Percentiles rank a stretch among this genome's conserved stretches.
phyloP scores from a whole-genome alignment of 2,113 vertebrate species.

The Scophthalmus maximus region DNA sequence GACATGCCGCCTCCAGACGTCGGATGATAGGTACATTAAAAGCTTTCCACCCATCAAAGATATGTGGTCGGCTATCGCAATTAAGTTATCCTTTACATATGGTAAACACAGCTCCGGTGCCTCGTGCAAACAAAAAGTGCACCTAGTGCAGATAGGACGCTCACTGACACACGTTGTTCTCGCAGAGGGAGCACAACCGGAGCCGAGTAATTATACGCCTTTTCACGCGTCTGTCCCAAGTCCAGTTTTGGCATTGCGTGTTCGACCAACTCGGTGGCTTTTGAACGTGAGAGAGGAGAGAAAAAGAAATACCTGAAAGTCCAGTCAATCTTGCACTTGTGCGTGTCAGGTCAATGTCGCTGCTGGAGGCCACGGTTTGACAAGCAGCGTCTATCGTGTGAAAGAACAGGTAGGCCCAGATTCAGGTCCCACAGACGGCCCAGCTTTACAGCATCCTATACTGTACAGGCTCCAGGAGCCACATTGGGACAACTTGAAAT shows the following conservation, averaged over 20 bases:
- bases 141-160: constrained; percentile 26
- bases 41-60: constrained; percentile 16
- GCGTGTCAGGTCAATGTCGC: constrained; percentile 48
- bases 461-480: constrained; percentile 16
- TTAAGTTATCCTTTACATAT: constrained; percentile 24
- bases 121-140: constrained; percentile 31
- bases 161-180: constrained; percentile 25
- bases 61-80: neutral
- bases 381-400: constrained; percentile 39
- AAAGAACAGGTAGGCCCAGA: constrained; percentile 71
- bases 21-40: constrained; percentile 28
- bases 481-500: neutral
- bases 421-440: constrained; percentile 54
- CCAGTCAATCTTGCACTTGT: constrained; percentile 25
- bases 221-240: neutral
- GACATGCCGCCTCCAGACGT: constrained; percentile 18
- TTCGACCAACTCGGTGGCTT: neutral
- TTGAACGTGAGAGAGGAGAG: neutral
- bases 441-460: constrained; percentile 33
- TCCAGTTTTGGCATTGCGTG: neutral
- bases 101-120: constrained; percentile 33
- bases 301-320: constrained; percentile 20
- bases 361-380: constrained; percentile 51
- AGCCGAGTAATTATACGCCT: neutral
- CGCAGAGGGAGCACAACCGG: neutral